Conservation (phyloP, 2,888 invertebrate species). For the Bombyx huttoni region DNA sequence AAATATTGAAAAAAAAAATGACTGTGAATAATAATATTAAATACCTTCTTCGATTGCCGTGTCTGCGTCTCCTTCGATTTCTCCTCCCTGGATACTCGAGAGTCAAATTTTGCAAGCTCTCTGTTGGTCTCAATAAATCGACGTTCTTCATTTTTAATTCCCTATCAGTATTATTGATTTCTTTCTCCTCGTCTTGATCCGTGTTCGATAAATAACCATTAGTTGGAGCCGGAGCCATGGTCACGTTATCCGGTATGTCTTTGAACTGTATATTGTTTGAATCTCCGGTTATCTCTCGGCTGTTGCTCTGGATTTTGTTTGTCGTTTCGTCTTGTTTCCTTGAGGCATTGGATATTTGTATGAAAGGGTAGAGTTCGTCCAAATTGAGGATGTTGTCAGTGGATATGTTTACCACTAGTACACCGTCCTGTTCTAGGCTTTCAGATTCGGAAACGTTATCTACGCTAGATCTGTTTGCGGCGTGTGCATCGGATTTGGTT, state of each 20-base stretch:
- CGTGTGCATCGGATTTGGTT: slow-evolving; percentile 23
- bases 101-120: slow-evolving; percentile 49
- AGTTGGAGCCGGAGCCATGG: slow-evolving; percentile 59
- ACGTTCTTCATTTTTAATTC: slow-evolving; percentile 27
- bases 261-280: slow-evolving; percentile 57
- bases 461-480: slow-evolving; percentile 35
- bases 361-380: slow-evolving; percentile 54
- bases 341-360: slow-evolving; percentile 47
- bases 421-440: slow-evolving; percentile 65
- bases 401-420: slow-evolving; percentile 59
- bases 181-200: slow-evolving; percentile 40
- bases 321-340: slow-evolving; percentile 62
- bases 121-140: slow-evolving; percentile 48
- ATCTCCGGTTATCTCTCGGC: slow-evolving; percentile 67
- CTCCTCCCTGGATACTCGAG: slow-evolving; percentile 31
- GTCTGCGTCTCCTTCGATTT: slow-evolving; percentile 44
- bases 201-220: slow-evolving; percentile 53
- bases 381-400: slow-evolving; percentile 58
- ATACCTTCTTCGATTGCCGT: slow-evolving; percentile 59
- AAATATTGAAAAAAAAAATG: no score
- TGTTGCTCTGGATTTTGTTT: slow-evolving; percentile 70
- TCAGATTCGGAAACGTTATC: slow-evolving; percentile 63
- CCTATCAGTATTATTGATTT: slow-evolving; percentile 33
- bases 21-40: slow-evolving; percentile 5
- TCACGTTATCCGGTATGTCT: slow-evolving; percentile 55